Percentiles rank a stretch among this genome's conserved stretches.
Conservation (phyloP, 2,113 vertebrate species). For the Tragelaphus imberbis region DNA sequence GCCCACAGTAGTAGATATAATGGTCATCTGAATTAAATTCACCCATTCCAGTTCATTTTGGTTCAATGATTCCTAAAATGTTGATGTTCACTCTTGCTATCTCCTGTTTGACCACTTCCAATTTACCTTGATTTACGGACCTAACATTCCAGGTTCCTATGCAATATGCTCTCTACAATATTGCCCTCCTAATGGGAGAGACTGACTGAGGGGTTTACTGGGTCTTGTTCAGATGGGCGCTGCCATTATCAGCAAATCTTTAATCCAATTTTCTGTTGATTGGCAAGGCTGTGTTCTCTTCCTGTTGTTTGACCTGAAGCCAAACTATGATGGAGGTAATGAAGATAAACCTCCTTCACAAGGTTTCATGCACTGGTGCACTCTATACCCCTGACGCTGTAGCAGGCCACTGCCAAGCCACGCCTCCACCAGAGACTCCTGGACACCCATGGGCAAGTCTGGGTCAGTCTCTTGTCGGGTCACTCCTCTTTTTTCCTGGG, state of each 20-base stretch:
- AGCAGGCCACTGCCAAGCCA: not conserved
- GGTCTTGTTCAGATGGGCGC: not conserved
- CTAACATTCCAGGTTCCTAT: not conserved
- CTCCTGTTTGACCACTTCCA: not conserved
- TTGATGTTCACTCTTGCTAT: not conserved
- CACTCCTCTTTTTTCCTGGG: not conserved
- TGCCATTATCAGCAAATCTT: not conserved
- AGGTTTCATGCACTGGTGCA: not conserved
- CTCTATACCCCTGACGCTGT: not conserved
- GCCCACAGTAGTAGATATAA: not conserved
- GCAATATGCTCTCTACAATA: not conserved
- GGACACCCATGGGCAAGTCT: not conserved
- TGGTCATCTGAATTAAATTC: not conserved
- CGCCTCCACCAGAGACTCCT: not conserved
- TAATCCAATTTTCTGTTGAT: not conserved
- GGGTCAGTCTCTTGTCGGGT: not conserved
- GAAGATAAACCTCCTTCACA: not conserved
- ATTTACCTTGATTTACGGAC: not conserved
- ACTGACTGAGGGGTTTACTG: not conserved
- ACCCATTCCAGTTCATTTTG: not conserved
- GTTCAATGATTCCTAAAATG: not conserved
- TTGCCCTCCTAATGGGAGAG: not conserved
- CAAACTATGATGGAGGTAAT: not conserved
- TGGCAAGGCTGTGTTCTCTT: not conserved
- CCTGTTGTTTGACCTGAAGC: not conserved